Conservation (phyloP, 53 echinoderm and acorn worm genomes). For the Holothuria leucospilota region DNA sequence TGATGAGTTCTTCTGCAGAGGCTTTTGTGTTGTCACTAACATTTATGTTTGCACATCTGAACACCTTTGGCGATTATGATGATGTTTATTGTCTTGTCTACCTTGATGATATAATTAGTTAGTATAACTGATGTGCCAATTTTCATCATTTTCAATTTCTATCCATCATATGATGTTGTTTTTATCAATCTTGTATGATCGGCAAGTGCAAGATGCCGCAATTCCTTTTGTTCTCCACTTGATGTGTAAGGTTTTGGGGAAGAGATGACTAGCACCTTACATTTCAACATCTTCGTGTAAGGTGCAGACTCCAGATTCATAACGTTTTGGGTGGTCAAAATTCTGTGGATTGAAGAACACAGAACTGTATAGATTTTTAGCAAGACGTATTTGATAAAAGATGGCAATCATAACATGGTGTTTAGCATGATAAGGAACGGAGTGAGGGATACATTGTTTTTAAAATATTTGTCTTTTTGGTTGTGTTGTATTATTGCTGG, state of each 20-base stretch:
- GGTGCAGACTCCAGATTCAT: neutral
- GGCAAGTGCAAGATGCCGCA: neutral
- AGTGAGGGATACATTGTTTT: too few relatives aligned
- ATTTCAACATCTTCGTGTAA: neutral
- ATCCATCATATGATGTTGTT: neutral
- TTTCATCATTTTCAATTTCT: neutral
- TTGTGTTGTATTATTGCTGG: too few relatives aligned
- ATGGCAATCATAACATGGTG: too few relatives aligned
- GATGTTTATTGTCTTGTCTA: neutral
- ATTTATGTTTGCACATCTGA: too few relatives aligned
- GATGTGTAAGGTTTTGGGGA: neutral
- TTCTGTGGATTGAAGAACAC: neutral
- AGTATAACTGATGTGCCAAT: neutral
- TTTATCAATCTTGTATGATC: neutral
- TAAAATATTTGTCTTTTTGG: too few relatives aligned
- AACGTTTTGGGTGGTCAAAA: neutral
- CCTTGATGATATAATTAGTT: neutral
- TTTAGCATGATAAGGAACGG: too few relatives aligned
- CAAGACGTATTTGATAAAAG: too few relatives aligned
- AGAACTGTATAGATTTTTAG: too few relatives aligned
- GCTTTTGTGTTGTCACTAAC: too few relatives aligned
- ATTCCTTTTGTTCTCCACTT: slow-evolving; percentile 10
- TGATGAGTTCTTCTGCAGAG: too few relatives aligned
- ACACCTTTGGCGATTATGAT: too few relatives aligned
- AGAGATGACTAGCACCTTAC: neutral